phyloP scores from a whole-genome alignment of 2,888 invertebrate genomes.

The Athalia circularis region DNA sequence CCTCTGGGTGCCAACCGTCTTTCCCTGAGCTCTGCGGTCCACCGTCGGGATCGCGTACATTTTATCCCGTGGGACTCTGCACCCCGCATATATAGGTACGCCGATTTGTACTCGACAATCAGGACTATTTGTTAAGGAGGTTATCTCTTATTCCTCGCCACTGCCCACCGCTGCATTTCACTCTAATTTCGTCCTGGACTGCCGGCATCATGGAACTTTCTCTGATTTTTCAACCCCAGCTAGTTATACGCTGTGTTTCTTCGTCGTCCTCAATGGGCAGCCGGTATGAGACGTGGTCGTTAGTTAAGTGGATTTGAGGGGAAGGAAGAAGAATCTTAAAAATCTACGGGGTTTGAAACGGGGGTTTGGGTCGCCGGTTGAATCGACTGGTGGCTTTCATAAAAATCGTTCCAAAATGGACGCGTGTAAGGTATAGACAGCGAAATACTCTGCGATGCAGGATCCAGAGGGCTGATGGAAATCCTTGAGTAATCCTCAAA shows the following conservation, averaged over 20 bases:
- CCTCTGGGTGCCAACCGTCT: constrained; percentile 14
- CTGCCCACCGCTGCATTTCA: background rate
- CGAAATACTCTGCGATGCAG: background rate
- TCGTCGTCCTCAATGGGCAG: background rate
- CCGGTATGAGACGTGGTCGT: constrained; percentile 6
- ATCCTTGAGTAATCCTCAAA: constrained; percentile 26
- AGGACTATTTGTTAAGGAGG: constrained; percentile 56
- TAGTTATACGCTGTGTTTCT: background rate
- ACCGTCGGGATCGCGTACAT: constrained; percentile 40
- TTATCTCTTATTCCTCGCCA: background rate
- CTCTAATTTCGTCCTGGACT: background rate
- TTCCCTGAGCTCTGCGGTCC: constrained; percentile 5
- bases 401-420: background rate
- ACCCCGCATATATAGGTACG: constrained; percentile 33
- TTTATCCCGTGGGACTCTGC: constrained; percentile 40
- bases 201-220: background rate
- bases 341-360: background rate
- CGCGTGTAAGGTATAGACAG: background rate
- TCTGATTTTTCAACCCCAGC: constrained; percentile 30
- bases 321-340: background rate
- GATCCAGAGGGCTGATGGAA: constrained; percentile 20
- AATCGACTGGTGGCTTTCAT: constrained; percentile 8
- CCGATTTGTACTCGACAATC: constrained; percentile 60
- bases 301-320: constrained; percentile 29
- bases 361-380: constrained; percentile 7